Conservation (phyloP, 2,113 vertebrate species). For the Gymnogyps californianus region DNA sequence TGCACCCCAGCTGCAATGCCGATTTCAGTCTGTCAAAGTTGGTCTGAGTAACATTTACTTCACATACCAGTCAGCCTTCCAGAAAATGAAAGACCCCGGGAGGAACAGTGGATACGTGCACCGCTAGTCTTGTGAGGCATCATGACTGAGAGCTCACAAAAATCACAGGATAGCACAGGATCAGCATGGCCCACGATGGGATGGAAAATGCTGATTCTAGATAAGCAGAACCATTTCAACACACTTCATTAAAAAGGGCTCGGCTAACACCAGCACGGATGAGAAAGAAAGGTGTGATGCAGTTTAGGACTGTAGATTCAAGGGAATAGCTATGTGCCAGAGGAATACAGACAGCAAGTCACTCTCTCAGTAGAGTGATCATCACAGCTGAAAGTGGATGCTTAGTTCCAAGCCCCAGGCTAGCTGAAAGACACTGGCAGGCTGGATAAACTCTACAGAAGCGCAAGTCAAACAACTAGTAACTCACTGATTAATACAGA, state of each 20-base stretch:
- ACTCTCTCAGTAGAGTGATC: neutral
- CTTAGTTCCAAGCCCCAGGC: neutral
- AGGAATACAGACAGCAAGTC: neutral
- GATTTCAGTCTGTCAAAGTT: neutral
- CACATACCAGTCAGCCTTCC: neutral
- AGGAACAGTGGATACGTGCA: neutral
- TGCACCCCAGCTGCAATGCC: neutral
- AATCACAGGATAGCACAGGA: neutral
- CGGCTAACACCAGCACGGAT: neutral
- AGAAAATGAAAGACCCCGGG: neutral
- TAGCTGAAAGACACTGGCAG: neutral
- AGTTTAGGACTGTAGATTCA: neutral
- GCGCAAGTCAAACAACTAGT: neutral
- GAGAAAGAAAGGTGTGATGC: neutral
- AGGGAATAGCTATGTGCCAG: neutral
- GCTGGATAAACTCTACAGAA: neutral
- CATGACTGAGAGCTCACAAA: neutral
- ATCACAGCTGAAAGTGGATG: neutral
- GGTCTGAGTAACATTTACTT: neutral
- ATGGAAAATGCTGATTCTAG: fast-evolving
- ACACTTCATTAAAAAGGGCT: neutral
- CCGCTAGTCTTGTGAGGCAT: neutral
- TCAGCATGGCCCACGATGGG: fast-evolving
- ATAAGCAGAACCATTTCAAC: neutral
- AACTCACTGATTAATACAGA: neutral